These are phyloP conservation scores for Neodon shergylaensis DNA, from an alignment of 2,113 vertebrate genomes.

Conservation along the genomic window DNA sequence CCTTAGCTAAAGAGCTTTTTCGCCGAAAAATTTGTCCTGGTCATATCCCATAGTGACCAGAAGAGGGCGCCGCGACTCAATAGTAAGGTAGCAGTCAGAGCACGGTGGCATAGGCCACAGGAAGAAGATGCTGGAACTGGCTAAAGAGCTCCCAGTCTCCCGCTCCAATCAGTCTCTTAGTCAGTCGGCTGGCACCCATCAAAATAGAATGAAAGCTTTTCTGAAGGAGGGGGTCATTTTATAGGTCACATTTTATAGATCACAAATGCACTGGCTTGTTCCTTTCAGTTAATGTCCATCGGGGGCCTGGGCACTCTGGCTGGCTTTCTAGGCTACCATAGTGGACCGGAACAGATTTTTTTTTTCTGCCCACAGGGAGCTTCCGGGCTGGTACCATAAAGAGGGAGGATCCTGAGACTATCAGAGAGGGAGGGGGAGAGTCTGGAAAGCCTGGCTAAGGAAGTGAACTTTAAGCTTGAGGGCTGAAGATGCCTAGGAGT, in stretches of 20 bases:
- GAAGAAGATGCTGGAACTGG: neutral
- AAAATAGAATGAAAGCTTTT: neutral
- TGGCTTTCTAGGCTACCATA: neutral
- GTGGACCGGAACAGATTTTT: neutral
- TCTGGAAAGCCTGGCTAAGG: neutral
- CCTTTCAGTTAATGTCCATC: neutral
- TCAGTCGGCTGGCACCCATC: neutral
- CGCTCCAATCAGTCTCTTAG: neutral
- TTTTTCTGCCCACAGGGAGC: neutral
- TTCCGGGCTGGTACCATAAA: neutral
- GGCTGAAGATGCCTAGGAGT: neutral
- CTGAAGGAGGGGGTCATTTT: neutral
- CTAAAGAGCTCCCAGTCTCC: neutral
- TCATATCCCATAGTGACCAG: neutral
- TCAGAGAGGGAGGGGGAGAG: neutral
- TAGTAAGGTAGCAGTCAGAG: neutral
- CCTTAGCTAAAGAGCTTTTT: neutral
- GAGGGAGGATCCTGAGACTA: neutral
- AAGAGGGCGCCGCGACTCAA: conserved; percentile 54
- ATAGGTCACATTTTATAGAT: neutral
- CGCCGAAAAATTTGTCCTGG: neutral
- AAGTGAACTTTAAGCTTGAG: neutral
- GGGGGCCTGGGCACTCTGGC: neutral
- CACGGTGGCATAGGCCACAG: rapidly evolving
- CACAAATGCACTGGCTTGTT: neutral